Conservation (phyloP, 2,888 invertebrate genomes). For the Aelia acuminata region DNA sequence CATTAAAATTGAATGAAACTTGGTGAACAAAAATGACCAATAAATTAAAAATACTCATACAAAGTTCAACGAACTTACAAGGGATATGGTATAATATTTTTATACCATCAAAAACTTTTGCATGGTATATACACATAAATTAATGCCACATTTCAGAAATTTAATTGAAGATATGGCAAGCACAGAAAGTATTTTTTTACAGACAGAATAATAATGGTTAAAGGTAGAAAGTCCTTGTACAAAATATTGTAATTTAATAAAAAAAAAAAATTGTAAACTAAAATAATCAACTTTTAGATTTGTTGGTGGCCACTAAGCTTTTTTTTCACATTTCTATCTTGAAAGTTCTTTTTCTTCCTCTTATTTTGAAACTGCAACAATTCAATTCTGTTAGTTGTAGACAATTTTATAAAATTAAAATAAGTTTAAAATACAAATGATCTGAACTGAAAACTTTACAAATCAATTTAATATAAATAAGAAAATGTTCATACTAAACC, state of each 20-base stretch:
- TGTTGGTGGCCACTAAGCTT: constrained; percentile 30
- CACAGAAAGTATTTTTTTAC: background rate
- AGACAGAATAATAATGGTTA: background rate
- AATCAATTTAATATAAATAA: too few relatives aligned
- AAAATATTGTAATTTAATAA: constrained; percentile 8
- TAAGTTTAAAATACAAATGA: background rate
- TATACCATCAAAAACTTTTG: background rate
- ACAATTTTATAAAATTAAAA: background rate
- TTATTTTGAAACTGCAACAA: constrained; percentile 44
- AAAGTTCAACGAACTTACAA: background rate
- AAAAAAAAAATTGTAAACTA: background rate
- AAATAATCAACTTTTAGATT: constrained; percentile 16
- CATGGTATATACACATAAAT: background rate
- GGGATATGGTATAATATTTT: background rate
- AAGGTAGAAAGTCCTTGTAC: background rate
- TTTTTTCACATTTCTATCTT: constrained; percentile 25
- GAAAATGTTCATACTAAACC: too few relatives aligned
- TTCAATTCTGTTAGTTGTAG: background rate
- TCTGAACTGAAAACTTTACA: too few relatives aligned
- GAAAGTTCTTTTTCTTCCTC: constrained; percentile 47
- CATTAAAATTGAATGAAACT: background rate
- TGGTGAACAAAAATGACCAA: too few relatives aligned
- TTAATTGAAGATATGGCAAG: background rate
- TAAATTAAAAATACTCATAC: background rate
- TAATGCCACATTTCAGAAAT: background rate